Evolutionary conservation across 1,140 invertebrate genomes (phyloP), one percentile per base, ranked within the genome.

Genomic region (Acyrthosiphon pisum): DNA sequence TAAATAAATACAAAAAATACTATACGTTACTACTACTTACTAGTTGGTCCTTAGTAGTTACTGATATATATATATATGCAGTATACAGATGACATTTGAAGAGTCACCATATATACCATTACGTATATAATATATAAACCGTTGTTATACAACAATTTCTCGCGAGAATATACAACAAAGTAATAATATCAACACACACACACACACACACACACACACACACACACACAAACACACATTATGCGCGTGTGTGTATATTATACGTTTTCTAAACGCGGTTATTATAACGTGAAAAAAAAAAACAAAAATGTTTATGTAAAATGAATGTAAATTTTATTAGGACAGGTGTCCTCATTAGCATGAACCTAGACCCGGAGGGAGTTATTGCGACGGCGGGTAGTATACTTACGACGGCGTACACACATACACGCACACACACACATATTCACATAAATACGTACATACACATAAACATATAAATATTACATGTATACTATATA

Each of bases 311-410:
- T 93, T 93, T 56, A 93, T 56, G 91, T 93, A 84, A 93, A 93
- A 86, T 30, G 81, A 44, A 93, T 93, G 91, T 93, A 84, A 93
- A 93, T 93, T 93, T 86, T 86, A 84, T 86, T 53, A 86, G 81
- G 91, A 93, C 91, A 93, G 91, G 91, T 93, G 91, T 93, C 91
- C 91, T 93, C 91, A 86, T 93, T 93, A 93, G 35, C 91, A 86
- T 86, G 91, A 53, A 53, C 76, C 37, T 22, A 37, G 81, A 18
- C 81, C 91, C 91, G 81, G 91, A 48, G 81, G 91, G 76, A 53
- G 91, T 50, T 83, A 48, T 92, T 83, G 88, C 48, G 22, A 35
- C 87, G 87, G 87, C 84, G 44, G 48, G 37, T 46, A 44, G 46
- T 88, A 46, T 46, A 89, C 48, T 53, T 53, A 88, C 44, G 84